Evolutionary conservation across 2,113 vertebrate genomes (phyloP), one percentile per base, ranked within the genome.

Genomic region (Hassar affinis): DNA sequence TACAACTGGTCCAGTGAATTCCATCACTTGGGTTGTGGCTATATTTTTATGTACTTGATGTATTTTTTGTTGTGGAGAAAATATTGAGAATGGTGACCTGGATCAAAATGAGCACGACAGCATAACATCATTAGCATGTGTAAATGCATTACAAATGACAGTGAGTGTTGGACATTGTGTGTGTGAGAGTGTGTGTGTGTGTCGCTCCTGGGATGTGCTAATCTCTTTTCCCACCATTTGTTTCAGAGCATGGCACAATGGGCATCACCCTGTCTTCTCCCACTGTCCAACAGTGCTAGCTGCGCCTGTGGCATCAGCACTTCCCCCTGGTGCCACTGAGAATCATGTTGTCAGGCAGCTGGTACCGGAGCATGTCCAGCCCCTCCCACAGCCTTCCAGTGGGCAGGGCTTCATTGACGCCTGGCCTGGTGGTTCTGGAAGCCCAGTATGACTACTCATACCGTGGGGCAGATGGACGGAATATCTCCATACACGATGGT

Each of bases 401-500:
- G 66, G 74, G 79, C 80, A 79, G 30, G 88, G 88, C 27, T 35
- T 90, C 85, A 83, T 88, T 0, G 88, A 89, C 93, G 52, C 91
- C 90, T 0, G 90, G 91, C 7, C 90, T 90, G 0, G 92, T 94
- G 83, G 87, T 95, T 79, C 93, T 98, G 4, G 94, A 94, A 54
- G 94, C 94, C 49, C 95, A 95, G 87, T 96, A 96, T 57, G 93
- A 94, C 90, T 97, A 97, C 85, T 90, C 91, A 61, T 98, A 97
- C 78, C 91, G 92, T 0, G 93, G 92, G 0, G 88, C 93, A 57
- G 96, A 97, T 9, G 96, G 97, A 8, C 92, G 83, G 20, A 92
- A 91, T 30, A 94, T 98, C 56, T 94, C 92, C 90, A 96, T 98
- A 80, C 89, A 90, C 1, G 96, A 97, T 87, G 97, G 97, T 0